phyloP scores from a whole-genome alignment of 2,113 vertebrate genomes.

The Leptodactylus fuscus region DNA sequence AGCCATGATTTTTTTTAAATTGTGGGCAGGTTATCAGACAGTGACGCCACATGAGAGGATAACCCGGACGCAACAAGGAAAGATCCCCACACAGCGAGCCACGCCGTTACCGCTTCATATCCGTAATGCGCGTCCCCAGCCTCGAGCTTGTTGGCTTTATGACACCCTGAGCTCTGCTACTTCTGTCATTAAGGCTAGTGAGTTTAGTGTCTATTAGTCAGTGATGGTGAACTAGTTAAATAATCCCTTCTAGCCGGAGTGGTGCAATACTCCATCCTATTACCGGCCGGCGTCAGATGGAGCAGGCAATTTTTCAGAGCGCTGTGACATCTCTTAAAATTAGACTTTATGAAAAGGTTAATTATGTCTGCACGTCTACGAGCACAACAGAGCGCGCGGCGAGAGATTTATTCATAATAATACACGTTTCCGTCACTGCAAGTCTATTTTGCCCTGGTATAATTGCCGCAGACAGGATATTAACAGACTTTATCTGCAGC shows the following conservation, averaged over 20 bases:
- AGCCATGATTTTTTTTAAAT: too few species aligned
- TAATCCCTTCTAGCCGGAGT: neutral
- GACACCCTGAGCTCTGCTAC: too few species aligned
- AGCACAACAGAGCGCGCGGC: constrained; percentile 20
- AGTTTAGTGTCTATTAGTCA: neutral
- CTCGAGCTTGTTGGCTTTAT: too few species aligned
- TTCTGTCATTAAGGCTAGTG: too few species aligned
- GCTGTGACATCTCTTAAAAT: constrained; percentile 39
- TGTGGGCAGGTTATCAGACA: too few species aligned
- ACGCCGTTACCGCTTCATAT: too few species aligned
- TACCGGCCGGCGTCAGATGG: neutral
- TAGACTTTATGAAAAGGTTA: constrained; percentile 52
- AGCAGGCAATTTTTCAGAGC: constrained; percentile 4
- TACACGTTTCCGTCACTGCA: constrained; percentile 24
- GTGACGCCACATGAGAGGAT: too few species aligned
- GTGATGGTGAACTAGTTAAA: neutral
- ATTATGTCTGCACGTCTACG: constrained; percentile 26
- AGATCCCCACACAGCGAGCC: too few species aligned
- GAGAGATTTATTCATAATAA: constrained; percentile 39
- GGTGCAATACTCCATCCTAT: neutral
- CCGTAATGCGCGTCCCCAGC: too few species aligned
- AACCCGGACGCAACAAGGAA: too few species aligned
- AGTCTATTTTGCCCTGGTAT: constrained; percentile 18
- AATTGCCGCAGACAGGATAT: constrained; percentile 55
- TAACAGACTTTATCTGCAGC: constrained; percentile 33